phyloP scores from a whole-genome alignment of 1,140 invertebrate species.

The Drosophila parvula region DNA sequence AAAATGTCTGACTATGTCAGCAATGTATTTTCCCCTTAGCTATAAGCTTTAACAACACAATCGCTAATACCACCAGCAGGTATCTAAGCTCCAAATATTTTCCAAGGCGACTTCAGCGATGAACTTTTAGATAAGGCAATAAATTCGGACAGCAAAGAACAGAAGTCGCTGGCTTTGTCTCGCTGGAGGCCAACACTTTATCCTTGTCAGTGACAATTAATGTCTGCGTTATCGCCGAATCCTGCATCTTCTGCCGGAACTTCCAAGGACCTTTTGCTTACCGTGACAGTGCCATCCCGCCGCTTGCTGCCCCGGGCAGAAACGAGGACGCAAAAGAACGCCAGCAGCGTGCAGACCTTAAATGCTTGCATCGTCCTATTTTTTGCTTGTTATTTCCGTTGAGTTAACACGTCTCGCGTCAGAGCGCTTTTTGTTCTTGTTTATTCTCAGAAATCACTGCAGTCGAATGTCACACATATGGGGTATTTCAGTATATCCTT shows the following conservation, averaged over 20 bases:
- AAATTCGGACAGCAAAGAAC: slow-evolving; percentile 18
- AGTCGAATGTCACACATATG: slow-evolving; percentile 20
- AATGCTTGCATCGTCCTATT: slow-evolving; percentile 54
- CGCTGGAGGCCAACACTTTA: slow-evolving; percentile 12
- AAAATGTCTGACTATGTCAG: no score
- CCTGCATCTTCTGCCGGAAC: slow-evolving; percentile 4
- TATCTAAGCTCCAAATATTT: slow-evolving; percentile 2
- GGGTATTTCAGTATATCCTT: slow-evolving; percentile 52
- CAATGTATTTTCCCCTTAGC: background rate
- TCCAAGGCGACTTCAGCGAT: slow-evolving; percentile 3
- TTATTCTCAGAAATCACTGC: slow-evolving; percentile 29
- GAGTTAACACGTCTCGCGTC: background rate
- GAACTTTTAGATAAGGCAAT: slow-evolving; percentile 29
- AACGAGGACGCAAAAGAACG: slow-evolving; percentile 55
- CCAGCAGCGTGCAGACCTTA: slow-evolving; percentile 62
- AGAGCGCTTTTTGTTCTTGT: background rate
- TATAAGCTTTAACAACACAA: background rate
- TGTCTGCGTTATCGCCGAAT: slow-evolving; percentile 11
- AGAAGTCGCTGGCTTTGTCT: background rate
- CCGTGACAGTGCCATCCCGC: slow-evolving; percentile 45
- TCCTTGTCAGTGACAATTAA: slow-evolving; percentile 51
- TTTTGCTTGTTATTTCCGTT: slow-evolving; percentile 18
- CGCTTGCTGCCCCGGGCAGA: slow-evolving; percentile 56
- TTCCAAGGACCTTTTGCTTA: slow-evolving; percentile 49
- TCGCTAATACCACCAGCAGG: background rate